Base-by-base conservation (phyloP, 2,888 invertebrate genomes). In the Athrips mouffetella region DNA sequence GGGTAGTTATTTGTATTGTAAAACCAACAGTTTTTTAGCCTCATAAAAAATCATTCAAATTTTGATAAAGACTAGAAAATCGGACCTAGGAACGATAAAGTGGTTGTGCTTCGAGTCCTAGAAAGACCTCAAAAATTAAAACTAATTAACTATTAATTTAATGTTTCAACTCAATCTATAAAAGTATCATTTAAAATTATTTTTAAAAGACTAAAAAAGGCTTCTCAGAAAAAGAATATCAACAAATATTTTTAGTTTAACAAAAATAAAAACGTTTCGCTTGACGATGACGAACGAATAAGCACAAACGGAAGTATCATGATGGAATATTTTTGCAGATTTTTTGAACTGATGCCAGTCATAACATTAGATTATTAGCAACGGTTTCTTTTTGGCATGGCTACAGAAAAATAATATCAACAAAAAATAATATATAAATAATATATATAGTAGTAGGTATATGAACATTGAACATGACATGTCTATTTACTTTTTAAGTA, bases 261-360 rank as follows among this genome's bases (percentile, higher is more conserved):
- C 13, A 31, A 31, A 31, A 13, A 2, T 15, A n/a, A 30, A 5
- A 15, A n/a, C 2, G 8, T 37, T 37, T 37, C 10, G n/a, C 20
- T 20, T 20, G 37, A n/a, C 16, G 20, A 35, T n/a, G 20, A 20
- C 20, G 20, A 7, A 8, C 18, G 10, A 20, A 8, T 18, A 35
- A 35, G 15, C 18, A n/a, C n/a, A 11, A 40, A 29, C 41, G 41
- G 41, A 51, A 53, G 47, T 48, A 40, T 33, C 16, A 46, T 49
- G 52, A 57, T 46, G 52, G 55, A 53, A 52, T 48, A 47, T 52
- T 49, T n/a, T 50, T 40, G 11, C 29, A 15, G 41, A 41, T 42
- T 56, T 35, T 50, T 60, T 60, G 60, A 60, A 53, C 50, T 20
- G 10, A 13, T 48, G 58, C 59, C 60, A 60, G 52, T 51, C 41